phyloP scores from a whole-genome alignment of 2,797 vertebrate species.

The Rachycentron canadum region DNA sequence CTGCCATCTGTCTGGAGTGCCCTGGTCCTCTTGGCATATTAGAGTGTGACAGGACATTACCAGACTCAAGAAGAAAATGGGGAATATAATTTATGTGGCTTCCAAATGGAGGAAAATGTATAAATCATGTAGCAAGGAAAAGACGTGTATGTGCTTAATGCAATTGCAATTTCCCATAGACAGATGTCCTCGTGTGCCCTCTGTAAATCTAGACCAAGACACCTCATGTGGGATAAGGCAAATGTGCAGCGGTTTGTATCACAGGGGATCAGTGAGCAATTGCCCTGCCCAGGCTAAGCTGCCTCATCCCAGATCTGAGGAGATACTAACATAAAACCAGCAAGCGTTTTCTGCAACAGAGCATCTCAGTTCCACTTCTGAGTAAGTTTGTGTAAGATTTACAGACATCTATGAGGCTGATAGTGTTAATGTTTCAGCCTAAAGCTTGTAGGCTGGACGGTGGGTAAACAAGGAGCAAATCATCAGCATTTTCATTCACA shows the following conservation, averaged over 20 bases:
- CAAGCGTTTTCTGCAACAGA: background rate
- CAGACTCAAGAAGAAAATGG: constrained; percentile 20
- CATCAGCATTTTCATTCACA: constrained; percentile 27
- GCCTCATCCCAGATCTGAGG: constrained; percentile 21
- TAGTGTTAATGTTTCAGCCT: constrained; percentile 4
- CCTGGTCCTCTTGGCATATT: constrained; percentile 44
- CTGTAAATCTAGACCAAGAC: constrained; percentile 19
- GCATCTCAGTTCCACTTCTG: constrained; percentile 20
- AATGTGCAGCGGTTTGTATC: constrained; percentile 19
- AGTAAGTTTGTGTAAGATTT: constrained; percentile 15
- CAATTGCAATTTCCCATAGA: constrained; percentile 4
- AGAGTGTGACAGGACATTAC: constrained; percentile 40
- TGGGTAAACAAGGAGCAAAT: constrained; percentile 33
- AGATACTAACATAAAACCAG: constrained; percentile 3
- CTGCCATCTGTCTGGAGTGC: constrained; percentile 61
- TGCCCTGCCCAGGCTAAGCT: constrained; percentile 12
- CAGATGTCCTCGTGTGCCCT: constrained; percentile 34
- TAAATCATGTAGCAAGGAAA: constrained; percentile 38
- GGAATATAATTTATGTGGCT: background rate
- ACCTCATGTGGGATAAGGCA: constrained; percentile 27
- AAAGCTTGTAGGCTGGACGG: constrained; percentile 8
- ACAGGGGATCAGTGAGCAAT: constrained; percentile 38
- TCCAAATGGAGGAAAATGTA: constrained; percentile 35
- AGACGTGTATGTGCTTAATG: constrained; percentile 2
- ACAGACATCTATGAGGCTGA: constrained; percentile 3